Conservation (phyloP, 2,888 invertebrate species). For the Diogma glabrata region DNA sequence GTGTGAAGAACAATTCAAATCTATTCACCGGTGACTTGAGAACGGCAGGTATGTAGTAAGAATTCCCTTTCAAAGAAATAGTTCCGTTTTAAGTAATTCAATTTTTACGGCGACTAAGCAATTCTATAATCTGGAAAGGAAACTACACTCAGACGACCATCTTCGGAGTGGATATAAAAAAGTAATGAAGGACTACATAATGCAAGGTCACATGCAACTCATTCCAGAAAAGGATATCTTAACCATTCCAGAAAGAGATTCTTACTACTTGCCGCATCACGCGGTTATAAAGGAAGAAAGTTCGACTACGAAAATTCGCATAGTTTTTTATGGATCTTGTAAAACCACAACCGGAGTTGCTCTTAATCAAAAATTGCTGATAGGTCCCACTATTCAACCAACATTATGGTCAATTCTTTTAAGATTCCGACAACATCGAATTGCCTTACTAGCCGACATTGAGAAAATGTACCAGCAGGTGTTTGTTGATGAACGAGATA, state of each 20-base stretch:
- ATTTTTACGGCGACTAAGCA: neutral
- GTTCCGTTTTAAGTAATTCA: neutral
- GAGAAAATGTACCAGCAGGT: neutral
- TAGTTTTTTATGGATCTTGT: too few species aligned
- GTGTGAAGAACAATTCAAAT: neutral
- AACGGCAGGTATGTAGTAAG: neutral
- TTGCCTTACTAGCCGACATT: neutral
- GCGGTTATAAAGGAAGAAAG: neutral
- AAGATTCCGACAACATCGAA: neutral
- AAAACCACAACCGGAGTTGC: neutral
- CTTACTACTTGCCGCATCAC: neutral
- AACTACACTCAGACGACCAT: neutral
- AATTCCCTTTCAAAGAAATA: neutral
- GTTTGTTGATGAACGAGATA: neutral
- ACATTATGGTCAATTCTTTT: neutral
- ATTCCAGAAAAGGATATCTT: neutral
- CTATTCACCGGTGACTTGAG: neutral
- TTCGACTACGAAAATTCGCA: neutral
- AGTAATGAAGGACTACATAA: neutral
- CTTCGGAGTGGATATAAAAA: neutral
- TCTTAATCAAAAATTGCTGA: neutral
- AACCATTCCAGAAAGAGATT: neutral
- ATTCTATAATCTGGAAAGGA: neutral
- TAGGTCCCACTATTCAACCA: neutral
- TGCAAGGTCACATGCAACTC: neutral